Conservation (phyloP, 2,113 vertebrate genomes). For the Camelus bactrianus region DNA sequence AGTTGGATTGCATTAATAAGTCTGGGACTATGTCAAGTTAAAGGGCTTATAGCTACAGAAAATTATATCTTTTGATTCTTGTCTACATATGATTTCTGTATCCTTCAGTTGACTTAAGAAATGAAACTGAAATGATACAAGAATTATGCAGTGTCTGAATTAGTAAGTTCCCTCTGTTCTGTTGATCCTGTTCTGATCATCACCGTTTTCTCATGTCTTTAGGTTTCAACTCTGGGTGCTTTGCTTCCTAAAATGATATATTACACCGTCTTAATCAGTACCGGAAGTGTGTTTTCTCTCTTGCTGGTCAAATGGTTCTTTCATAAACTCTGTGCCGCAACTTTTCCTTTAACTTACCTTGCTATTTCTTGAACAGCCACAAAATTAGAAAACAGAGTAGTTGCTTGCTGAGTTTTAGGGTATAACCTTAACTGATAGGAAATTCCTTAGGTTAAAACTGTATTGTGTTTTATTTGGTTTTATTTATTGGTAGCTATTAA, state of each 20-base stretch:
- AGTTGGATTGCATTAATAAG: slow-evolving; percentile 43
- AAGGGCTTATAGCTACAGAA: not conserved
- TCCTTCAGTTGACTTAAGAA: slow-evolving; percentile 45
- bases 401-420: slow-evolving; percentile 37
- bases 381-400: slow-evolving; percentile 47
- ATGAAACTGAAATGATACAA: slow-evolving; percentile 59
- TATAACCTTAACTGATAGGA: not conserved
- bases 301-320: slow-evolving; percentile 46
- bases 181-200: slow-evolving; percentile 35
- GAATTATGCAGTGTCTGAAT: not conserved
- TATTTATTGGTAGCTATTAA: slow-evolving; percentile 24
- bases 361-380: slow-evolving; percentile 35
- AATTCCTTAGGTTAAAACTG: slow-evolving; percentile 21
- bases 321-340: not conserved
- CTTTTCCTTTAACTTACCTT: slow-evolving; percentile 55
- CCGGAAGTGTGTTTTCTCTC: slow-evolving; percentile 15
- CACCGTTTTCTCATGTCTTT: slow-evolving; percentile 45
- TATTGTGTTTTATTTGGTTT: slow-evolving; percentile 48
- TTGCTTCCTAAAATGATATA: slow-evolving; percentile 24
- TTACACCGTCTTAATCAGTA: not conserved
- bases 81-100: not conserved
- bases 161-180: slow-evolving; percentile 38
- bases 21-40: slow-evolving; percentile 9
- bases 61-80: slow-evolving; percentile 28
- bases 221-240: slow-evolving; percentile 51